phyloP scores from a whole-genome alignment of 2,888 invertebrate genomes.

The Odontothrips loti region DNA sequence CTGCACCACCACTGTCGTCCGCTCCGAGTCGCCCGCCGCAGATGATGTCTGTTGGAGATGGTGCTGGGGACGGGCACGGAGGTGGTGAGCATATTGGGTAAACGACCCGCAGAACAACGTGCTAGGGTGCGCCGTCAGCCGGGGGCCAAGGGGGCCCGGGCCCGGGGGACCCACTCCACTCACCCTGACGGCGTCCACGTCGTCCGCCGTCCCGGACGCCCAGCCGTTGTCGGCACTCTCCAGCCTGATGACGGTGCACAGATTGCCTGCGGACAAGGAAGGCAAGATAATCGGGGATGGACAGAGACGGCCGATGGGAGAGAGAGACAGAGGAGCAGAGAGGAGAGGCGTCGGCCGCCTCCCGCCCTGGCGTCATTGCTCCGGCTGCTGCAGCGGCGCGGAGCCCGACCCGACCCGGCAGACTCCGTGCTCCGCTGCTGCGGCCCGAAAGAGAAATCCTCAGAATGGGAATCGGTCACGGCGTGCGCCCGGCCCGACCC shows the following conservation, averaged over 20 bases:
- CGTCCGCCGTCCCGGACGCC: slow-evolving; percentile 41
- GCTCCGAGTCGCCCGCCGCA: slow-evolving; percentile 48
- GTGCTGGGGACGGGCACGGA: not conserved
- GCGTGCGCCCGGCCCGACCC: too few species aligned
- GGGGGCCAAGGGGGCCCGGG: too few species aligned
- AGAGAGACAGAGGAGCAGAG: not conserved
- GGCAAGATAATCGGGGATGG: not conserved
- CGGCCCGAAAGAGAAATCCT: slow-evolving; percentile 11
- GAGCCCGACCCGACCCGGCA: not conserved
- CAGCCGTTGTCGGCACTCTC: slow-evolving; percentile 19
- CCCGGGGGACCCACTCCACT: too few species aligned
- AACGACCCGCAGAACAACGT: not conserved
- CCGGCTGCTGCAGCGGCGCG: too few species aligned
- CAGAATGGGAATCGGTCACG: slow-evolving; percentile 1
- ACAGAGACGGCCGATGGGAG: not conserved
- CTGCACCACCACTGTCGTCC: slow-evolving; percentile 64
- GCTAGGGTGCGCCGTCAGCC: too few species aligned
- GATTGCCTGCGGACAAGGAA: not conserved
- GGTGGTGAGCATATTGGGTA: not conserved
- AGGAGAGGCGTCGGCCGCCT: not conserved
- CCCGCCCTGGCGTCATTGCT: too few species aligned
- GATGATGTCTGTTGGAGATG: not conserved
- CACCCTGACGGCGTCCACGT: slow-evolving; percentile 40
- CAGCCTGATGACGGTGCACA: slow-evolving; percentile 22
- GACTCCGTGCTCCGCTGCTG: too few species aligned